Evolutionary conservation across 2,113 vertebrate species (phyloP).

Genomic region (Hystrix cristata): DNA sequence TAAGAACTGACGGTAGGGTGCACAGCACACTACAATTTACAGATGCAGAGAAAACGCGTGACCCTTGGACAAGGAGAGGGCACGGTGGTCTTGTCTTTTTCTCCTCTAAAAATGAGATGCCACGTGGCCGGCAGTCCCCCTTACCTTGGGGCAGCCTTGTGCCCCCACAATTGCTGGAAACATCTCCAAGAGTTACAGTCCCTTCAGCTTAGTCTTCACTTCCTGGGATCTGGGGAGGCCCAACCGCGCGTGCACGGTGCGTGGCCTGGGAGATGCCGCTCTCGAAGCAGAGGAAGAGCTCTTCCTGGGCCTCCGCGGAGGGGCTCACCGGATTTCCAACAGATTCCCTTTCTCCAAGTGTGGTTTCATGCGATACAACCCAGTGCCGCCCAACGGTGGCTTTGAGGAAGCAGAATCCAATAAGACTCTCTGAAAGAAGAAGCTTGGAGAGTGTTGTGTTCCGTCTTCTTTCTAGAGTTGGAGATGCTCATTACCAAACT

Average conservation of each 20-base stretch:
- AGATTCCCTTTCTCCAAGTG: neutral
- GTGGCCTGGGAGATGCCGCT: accelerated
- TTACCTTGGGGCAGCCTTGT: neutral
- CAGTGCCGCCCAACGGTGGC: neutral
- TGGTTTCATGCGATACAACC: neutral
- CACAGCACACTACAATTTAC: accelerated
- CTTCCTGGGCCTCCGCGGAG: accelerated
- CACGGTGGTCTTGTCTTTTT: too few species aligned
- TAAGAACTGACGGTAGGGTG: accelerated
- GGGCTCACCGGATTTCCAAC: neutral
- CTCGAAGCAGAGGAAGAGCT: accelerated
- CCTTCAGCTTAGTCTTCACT: neutral
- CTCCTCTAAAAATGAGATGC: neutral
- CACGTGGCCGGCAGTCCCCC: neutral
- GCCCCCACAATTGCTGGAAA: neutral
- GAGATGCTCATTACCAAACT: accelerated
- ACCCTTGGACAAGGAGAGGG: accelerated
- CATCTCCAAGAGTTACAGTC: accelerated
- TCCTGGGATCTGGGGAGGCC: neutral
- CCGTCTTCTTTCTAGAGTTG: neutral
- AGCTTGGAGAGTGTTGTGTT: accelerated
- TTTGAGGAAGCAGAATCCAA: neutral
- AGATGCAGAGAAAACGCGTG: accelerated
- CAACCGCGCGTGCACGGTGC: accelerated
- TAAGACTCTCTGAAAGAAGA: neutral